A percentile compares a stretch with the other conserved stretches of the same genome.
Evolutionary conservation across 2,113 vertebrate species (phyloP).

Genomic region (Dicerorhinus sumatrensis): DNA sequence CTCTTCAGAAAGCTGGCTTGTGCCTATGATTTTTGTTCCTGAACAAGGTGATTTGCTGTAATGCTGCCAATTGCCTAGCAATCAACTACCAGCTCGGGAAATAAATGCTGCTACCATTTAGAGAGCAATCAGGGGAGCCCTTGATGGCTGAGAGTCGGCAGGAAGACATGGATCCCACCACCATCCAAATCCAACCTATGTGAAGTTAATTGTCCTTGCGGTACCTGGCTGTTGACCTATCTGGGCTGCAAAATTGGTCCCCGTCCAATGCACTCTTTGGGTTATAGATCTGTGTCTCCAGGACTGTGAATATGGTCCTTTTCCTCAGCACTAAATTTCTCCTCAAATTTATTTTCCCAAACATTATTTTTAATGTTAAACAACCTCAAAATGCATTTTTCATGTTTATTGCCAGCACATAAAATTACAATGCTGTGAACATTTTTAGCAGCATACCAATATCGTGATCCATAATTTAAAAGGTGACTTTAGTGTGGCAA

Average conservation of each 20-base stretch:
- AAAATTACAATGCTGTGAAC: slow-evolving; percentile 77
- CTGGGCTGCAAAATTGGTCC: not conserved
- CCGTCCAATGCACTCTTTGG: not conserved
- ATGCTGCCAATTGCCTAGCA: slow-evolving; percentile 53
- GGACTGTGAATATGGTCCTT: slow-evolving; percentile 69
- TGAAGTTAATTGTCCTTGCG: not conserved
- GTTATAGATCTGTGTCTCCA: slow-evolving; percentile 20
- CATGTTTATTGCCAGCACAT: slow-evolving; percentile 67
- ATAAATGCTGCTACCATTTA: not conserved
- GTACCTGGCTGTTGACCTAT: not conserved
- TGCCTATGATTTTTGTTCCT: not conserved
- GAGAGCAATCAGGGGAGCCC: slow-evolving; percentile 3
- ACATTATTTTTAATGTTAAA: slow-evolving; percentile 85
- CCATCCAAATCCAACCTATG: not conserved
- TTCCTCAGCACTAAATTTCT: slow-evolving; percentile 76
- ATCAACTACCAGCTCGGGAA: slow-evolving; percentile 20
- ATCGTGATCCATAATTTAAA: slow-evolving; percentile 73
- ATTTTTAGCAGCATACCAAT: slow-evolving; percentile 65
- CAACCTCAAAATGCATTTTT: slow-evolving; percentile 71
- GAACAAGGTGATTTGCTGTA: slow-evolving; percentile 36
- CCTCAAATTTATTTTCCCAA: slow-evolving; percentile 81
- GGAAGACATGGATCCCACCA: not conserved
- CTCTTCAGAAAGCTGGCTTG: not conserved
- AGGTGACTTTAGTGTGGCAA: slow-evolving; percentile 62
- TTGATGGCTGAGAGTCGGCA: slow-evolving; percentile 30